These are phyloP conservation scores for Chiloscyllium plagiosum DNA, from an alignment of 2,113 vertebrate species.

Conservation along the genomic window DNA sequence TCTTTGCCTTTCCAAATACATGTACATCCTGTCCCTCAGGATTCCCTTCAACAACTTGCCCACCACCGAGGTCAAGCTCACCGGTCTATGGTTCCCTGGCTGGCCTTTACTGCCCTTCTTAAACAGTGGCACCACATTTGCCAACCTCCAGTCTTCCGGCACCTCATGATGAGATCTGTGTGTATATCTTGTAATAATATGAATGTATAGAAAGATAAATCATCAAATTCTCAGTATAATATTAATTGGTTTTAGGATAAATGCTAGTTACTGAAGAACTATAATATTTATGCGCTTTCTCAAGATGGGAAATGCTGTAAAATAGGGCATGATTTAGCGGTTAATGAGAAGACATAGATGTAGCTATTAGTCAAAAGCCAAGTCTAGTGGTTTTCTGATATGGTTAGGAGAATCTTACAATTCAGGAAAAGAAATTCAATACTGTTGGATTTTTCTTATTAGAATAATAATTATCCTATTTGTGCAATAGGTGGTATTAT, in stretches of 20 bases:
- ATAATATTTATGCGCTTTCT: neutral
- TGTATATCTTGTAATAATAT: neutral
- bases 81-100: too few species aligned
- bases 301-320: neutral
- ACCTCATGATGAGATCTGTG: neutral
- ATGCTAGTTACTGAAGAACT: neutral
- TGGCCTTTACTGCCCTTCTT: too few species aligned
- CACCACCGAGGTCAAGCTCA: too few species aligned
- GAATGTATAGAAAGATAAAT: neutral
- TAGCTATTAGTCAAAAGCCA: neutral
- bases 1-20: too few species aligned
- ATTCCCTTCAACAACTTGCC: too few species aligned
- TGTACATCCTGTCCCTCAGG: too few species aligned
- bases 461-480: neutral
- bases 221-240: neutral
- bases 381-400: neutral
- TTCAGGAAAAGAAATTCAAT: neutral
- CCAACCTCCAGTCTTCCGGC: too few species aligned
- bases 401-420: neutral
- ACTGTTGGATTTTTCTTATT: neutral
- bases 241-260: neutral
- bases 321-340: neutral
- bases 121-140: too few species aligned
- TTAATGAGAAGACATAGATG: neutral
- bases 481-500: conserved; percentile 59